phyloP scores from a whole-genome alignment of 2,888 invertebrate species.

The Euphydryas editha region DNA sequence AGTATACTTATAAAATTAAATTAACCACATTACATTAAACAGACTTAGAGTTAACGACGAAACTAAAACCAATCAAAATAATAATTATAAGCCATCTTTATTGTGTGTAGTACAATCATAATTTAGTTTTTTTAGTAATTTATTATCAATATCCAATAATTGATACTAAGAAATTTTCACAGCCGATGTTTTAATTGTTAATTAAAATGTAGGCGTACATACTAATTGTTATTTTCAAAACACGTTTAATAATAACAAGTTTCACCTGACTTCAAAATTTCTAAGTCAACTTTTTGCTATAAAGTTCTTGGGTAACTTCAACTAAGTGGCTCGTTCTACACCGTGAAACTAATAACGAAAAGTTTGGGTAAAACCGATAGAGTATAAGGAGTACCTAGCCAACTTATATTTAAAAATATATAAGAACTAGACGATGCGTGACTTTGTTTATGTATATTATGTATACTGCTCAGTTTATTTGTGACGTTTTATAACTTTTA shows the following conservation, averaged over 20 bases:
- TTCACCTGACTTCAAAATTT: conserved; percentile 54
- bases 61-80: no score
- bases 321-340: conserved; percentile 60
- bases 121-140: no score
- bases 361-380: conserved; percentile 40
- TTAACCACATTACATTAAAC: no score
- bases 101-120: no score
- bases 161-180: background rate
- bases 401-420: background rate
- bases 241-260: conserved; percentile 34
- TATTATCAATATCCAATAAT: background rate
- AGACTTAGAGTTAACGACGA: no score
- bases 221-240: conserved; percentile 6
- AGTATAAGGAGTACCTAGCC: background rate
- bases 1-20: no score
- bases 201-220: background rate
- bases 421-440: background rate
- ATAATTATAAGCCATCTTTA: no score
- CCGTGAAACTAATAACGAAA: conserved; percentile 48
- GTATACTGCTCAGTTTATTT: no score
- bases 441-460: no score
- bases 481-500: no score
- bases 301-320: conserved; percentile 60
- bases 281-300: conserved; percentile 59
- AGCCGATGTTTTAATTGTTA: no score